Base-by-base conservation (phyloP, 2,113 vertebrate species). In the Rousettus leschenaultii region DNA sequence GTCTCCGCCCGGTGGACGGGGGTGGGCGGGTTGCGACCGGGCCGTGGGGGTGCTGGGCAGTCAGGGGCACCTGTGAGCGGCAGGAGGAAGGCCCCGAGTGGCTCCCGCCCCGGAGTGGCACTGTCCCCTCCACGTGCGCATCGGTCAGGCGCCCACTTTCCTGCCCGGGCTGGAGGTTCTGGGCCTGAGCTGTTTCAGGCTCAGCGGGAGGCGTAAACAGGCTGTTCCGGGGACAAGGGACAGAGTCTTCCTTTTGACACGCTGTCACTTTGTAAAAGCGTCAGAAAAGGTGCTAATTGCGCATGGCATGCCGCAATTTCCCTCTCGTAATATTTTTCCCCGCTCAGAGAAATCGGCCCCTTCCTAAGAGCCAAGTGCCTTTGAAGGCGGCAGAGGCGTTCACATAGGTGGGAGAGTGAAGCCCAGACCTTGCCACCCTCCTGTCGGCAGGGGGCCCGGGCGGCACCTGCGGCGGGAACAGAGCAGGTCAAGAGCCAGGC, bases 331-430 rank as follows among this genome's bases (percentile, higher is more conserved):
- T 73, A 43, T 55, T 84, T 38, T 24, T 57, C 91, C 88, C 33
- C 38, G 16, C 4, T 51, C n/a, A 63, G 91, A 88, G 53, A 95
- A 91, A 94, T 19, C 18, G 19, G 53, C 75, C 75, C 18, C 43
- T 59, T 94, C 22, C 55, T 75, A 43, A 68, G 61, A 89, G 78
- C 35, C 68, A 83, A 48, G 79, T 68, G 79, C 61, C 66, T 61
- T 68, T 83, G 48, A 12, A 4, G 43, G 73, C 24, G 48, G 55
- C 61, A 70, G 55, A 88, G 40, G 63, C 33, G 84, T 95, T 63
- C 94, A 97, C 96, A 92, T 95, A 96, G 90, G 96, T 95, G 87
- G 95, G 92, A 92, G 89, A 73, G 12, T 53, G 28, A 35, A 80
- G 63, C 43, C 43, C 48, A 70, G 2, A 24, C 48, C 48, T 48